Evolutionary conservation across 2,113 vertebrate species (phyloP).

Genomic region (Phalacrocorax aristotelis): DNA sequence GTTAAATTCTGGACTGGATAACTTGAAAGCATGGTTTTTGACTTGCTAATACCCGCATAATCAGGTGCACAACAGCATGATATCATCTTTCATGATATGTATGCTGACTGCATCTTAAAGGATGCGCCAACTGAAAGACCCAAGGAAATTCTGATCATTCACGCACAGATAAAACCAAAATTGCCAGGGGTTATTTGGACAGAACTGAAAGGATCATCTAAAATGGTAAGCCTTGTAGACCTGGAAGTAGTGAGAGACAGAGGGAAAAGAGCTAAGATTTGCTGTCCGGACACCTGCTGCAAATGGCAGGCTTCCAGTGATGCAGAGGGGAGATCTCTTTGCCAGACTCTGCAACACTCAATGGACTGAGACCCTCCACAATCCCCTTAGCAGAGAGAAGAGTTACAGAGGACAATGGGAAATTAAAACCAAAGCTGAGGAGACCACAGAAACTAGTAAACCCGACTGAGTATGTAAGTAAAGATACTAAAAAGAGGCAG

Average conservation of each 20-base stretch:
- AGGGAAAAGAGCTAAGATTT: neutral
- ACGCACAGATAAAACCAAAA: neutral
- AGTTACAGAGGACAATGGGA: neutral
- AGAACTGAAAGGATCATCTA: neutral
- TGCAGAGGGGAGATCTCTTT: neutral
- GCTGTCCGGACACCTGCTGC: neutral
- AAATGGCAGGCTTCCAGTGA: neutral
- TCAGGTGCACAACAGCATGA: neutral
- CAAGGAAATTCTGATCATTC: neutral
- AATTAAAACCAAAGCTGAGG: neutral
- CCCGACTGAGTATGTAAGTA: accelerated
- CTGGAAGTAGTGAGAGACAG: neutral
- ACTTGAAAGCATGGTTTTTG: neutral
- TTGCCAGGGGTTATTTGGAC: neutral
- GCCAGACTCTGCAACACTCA: neutral
- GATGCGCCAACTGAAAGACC: neutral
- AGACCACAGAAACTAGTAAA: neutral
- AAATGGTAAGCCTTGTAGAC: neutral
- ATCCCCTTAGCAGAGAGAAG: neutral
- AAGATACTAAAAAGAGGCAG: neutral
- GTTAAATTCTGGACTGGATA: neutral
- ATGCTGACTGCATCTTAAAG: neutral
- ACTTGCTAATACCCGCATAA: neutral
- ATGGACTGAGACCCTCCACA: neutral
- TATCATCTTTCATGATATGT: neutral